Evolutionary conservation across 1,140 invertebrate species (phyloP).

Genomic region (Drosophila tropicalis): DNA sequence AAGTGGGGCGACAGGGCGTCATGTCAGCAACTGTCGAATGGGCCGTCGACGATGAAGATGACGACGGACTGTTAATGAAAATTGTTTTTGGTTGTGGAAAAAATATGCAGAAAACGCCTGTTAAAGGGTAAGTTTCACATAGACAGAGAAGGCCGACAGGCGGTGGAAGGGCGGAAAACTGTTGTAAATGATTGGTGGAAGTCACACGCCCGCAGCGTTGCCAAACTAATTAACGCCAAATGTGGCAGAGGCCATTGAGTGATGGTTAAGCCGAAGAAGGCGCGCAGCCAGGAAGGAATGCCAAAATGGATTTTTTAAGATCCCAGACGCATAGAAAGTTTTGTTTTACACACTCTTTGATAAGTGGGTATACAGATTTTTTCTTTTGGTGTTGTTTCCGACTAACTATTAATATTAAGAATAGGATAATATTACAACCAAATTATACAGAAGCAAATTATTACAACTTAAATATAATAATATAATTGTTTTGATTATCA

Average conservation of each 20-base stretch:
- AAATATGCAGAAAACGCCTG: slow-evolving; percentile 46
- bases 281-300: background rate
- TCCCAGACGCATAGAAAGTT: background rate
- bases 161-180: slow-evolving; percentile 4
- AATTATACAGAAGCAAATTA: too few relatives aligned
- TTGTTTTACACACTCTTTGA: background rate
- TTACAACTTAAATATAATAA: too few relatives aligned
- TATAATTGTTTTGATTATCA: too few relatives aligned
- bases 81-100: slow-evolving; percentile 64
- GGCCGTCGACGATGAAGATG: slow-evolving; percentile 32
- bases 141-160: background rate
- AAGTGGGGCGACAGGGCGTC: slow-evolving; percentile 25
- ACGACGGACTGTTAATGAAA: slow-evolving; percentile 73
- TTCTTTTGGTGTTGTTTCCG: background rate
- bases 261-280: slow-evolving; percentile 29
- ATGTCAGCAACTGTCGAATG: slow-evolving; percentile 63
- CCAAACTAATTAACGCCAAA: slow-evolving; percentile 79
- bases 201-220: slow-evolving; percentile 68
- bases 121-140: slow-evolving; percentile 11
- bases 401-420: too few relatives aligned
- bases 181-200: slow-evolving; percentile 74
- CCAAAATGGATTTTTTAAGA: slow-evolving; percentile 29
- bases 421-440: too few relatives aligned
- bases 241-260: slow-evolving; percentile 52
- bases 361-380: background rate